Evolutionary conservation across 2,888 invertebrate genomes (phyloP), one percentile per base, ranked within the genome.

Genomic region (Erebia ligea): DNA sequence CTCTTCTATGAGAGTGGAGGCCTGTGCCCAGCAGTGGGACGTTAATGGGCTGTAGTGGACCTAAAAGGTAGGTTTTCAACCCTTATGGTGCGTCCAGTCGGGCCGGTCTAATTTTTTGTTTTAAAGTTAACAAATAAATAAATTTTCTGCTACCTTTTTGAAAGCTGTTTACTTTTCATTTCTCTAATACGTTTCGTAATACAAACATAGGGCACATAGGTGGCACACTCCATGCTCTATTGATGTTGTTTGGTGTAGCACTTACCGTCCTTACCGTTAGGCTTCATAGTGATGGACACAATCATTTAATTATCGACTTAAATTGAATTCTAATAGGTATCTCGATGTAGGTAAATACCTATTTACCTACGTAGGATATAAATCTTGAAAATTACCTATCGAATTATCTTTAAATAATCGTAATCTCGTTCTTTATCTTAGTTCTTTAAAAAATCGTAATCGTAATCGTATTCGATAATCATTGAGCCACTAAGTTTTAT

Each of bases 241-340:
- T 86, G 86, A 86, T 89, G 86, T 84, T 90, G 88, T 91, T 90
- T 84, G 86, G 81, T 83, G 81, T 85, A 84, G 82, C 89, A 91
- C 90, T 91, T 91, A 88, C 86, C 86, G 78, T 81, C 80, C 80
- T 76, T 76, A 75, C 90, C 87, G 89, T 88, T 89, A 89, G 84
- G 81, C 83, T 50, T 52, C 59, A n/a, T 67, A 67, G 67, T 25
- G 67, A 67, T 67, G 67, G 45, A 21, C 62, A 15, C 62, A 8
- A 9, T 59, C 10, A 40, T 61, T 6, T 0, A 59, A 15, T 5
- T 34, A 58, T 59, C 59, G 40, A 59, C 17, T 3, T 9, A 42
- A 57, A 59, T 59, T 42, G 42, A 59, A 40, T n/a, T 15, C 9
- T 8, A 58, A 25, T 34, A 34, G 34, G 5, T 6, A 34, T 34